A percentile compares a stretch with the other conserved stretches of the same genome.
Conservation (phyloP, 92 coral and sea anemone genomes). For the Chrysogorgia sp. region DNA sequence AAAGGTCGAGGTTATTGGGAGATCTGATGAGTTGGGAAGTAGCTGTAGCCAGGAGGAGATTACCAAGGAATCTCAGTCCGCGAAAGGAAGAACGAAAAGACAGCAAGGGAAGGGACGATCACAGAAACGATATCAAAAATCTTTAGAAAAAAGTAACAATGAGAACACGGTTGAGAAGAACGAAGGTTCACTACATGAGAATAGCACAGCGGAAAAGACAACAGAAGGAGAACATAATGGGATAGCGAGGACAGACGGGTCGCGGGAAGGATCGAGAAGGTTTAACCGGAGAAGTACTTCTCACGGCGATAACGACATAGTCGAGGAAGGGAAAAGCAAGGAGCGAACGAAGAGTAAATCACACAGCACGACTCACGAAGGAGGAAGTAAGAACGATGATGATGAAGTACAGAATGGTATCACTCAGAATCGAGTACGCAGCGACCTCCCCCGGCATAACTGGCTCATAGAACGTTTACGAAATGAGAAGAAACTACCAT, state of each 20-base stretch:
- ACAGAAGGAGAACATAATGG: no score
- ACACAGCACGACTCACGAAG: conserved; percentile 9
- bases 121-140: conserved; percentile 58
- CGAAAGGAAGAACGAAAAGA: conserved; percentile 75
- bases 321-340: conserved; percentile 4
- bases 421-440: conserved; percentile 91
- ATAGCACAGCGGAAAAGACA: neutral
- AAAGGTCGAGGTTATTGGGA: conserved; percentile 50
- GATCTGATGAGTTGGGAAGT: conserved; percentile 35
- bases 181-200: neutral
- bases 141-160: neutral
- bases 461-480: conserved; percentile 91
- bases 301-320: neutral
- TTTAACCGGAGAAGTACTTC: neutral
- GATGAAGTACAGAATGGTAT: conserved; percentile 75
- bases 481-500: conserved; percentile 83
- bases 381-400: neutral
- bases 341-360: conserved; percentile 23
- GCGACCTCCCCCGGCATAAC: conserved; percentile 97
- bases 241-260: neutral
- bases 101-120: conserved; percentile 60
- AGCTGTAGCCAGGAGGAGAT: conserved; percentile 59
- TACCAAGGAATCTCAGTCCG: conserved; percentile 93
- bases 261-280: neutral
- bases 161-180: neutral